Base-by-base conservation (phyloP, 2,797 vertebrate genomes). In the Aeoliscus strigatus region DNA sequence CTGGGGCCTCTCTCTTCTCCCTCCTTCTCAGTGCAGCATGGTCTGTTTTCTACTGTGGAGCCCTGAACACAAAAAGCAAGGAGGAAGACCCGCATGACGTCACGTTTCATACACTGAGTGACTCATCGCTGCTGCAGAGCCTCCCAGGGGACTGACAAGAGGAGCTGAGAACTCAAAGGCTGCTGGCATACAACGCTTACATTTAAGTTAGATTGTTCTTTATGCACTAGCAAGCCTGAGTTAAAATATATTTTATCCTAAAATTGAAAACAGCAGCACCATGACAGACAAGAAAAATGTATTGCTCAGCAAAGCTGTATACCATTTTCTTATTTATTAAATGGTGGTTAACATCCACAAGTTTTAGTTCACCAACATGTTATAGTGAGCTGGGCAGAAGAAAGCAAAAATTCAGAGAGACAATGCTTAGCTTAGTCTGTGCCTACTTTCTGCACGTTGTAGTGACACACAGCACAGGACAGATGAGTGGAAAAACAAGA, bases 81-180 rank as follows among this genome's bases (percentile, higher is more conserved):
- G 51, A 83, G 80, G 77, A 82, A 78, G 80, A 86, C 81, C 84
- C 77, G 49, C 41, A 53, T 77, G 79, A 81, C 74, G 82, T 85
- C 79, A 85, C 39, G 52, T 58, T 76, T 79, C 77, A 79, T 79
- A 84, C 70, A 80, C 68, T 40, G 63, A 64, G 68, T 87, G 85
- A 87, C 77, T 85, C 83, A 84, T 83, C 67, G 35, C 49, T 52
- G 59, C 44, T 69, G 51, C 60, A 48, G 60, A 37, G 49, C 50
- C 43, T 21, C 51, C 51, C 34, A 62, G 60, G 73, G 72, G 64
- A 64, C 48, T 6, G 56, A 56, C 43, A 55, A 36, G n/a, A 66
- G 65, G 52, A 64, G 58, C 62, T 48, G 36, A 67, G 42, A 58
- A 40, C 60, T 51, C 21, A 41, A 30, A 51, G 51, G 39, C 40